Evolutionary conservation across 2,797 vertebrate species (phyloP).

Genomic region (Glyptemys insculpta): DNA sequence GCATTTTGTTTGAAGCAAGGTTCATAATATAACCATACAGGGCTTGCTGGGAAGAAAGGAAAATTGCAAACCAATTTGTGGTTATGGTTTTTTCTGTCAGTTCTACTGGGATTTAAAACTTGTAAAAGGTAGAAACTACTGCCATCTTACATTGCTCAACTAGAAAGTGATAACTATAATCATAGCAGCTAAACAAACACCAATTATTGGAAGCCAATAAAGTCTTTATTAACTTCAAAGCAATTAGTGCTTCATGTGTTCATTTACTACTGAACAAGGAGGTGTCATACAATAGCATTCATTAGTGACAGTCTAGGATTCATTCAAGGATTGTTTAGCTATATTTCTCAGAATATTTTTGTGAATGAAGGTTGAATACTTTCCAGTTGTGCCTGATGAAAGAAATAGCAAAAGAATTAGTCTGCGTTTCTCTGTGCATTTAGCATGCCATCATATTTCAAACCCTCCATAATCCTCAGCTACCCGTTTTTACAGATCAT

Average conservation of each 20-base stretch:
- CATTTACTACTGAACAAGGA: conserved; percentile 58
- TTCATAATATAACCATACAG: conserved; percentile 83
- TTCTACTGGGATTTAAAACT: conserved; percentile 84
- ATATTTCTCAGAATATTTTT: conserved; percentile 3
- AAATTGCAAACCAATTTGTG: conserved; percentile 86
- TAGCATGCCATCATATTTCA: not conserved
- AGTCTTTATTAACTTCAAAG: conserved; percentile 78
- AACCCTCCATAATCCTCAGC: not conserved
- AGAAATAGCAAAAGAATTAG: not conserved
- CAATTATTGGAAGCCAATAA: conserved; percentile 80
- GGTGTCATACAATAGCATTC: conserved; percentile 57
- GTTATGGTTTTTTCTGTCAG: conserved; percentile 83
- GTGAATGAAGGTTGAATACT: conserved; percentile 22
- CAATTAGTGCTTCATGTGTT: conserved; percentile 74
- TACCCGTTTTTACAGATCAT: fast-evolving
- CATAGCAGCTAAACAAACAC: conserved; percentile 73
- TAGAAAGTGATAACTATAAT: conserved; percentile 71
- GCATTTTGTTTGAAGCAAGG: conserved; percentile 84
- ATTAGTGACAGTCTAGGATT: conserved; percentile 59
- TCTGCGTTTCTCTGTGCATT: not conserved
- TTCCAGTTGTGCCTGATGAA: not conserved
- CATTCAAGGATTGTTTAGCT: conserved; percentile 32
- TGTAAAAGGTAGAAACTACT: conserved; percentile 81
- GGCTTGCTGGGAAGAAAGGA: conserved; percentile 78
- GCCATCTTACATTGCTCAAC: conserved; percentile 75